These are phyloP conservation scores for Balearica regulorum DNA, from an alignment of 2,797 vertebrate species.

Conservation along the genomic window DNA sequence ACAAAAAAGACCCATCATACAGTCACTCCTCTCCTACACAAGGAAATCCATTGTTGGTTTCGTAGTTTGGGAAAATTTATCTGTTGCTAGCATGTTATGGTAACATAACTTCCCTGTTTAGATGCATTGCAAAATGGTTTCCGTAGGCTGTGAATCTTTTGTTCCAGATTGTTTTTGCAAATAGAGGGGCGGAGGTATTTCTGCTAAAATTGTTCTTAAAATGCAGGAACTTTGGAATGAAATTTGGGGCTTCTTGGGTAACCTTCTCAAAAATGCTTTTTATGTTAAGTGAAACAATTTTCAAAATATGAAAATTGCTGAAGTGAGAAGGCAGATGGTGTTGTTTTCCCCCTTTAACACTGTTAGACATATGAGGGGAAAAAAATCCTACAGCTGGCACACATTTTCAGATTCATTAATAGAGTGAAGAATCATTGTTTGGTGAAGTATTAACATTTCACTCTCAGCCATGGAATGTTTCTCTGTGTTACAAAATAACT, in stretches of 20 bases:
- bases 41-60: slow-evolving; percentile 39
- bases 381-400: neutral
- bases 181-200: neutral
- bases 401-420: neutral
- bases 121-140: neutral
- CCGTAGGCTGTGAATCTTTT: neutral
- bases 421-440: neutral
- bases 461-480: neutral
- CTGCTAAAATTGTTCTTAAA: neutral
- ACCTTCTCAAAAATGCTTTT: neutral
- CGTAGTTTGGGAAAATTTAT: neutral
- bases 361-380: neutral
- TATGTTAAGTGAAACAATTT: neutral
- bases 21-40: neutral
- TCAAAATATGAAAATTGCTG: neutral
- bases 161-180: neutral
- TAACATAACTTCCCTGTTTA: slow-evolving; percentile 21
- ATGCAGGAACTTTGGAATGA: neutral
- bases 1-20: slow-evolving; percentile 13
- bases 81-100: neutral
- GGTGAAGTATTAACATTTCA: neutral
- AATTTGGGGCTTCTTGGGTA: neutral
- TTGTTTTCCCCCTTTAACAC: neutral
- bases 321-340: neutral
- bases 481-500: neutral